Evolutionary conservation across 2,113 vertebrate genomes (phyloP), one percentile per base, ranked within the genome.

Genomic region (Lagopus leucura): DNA sequence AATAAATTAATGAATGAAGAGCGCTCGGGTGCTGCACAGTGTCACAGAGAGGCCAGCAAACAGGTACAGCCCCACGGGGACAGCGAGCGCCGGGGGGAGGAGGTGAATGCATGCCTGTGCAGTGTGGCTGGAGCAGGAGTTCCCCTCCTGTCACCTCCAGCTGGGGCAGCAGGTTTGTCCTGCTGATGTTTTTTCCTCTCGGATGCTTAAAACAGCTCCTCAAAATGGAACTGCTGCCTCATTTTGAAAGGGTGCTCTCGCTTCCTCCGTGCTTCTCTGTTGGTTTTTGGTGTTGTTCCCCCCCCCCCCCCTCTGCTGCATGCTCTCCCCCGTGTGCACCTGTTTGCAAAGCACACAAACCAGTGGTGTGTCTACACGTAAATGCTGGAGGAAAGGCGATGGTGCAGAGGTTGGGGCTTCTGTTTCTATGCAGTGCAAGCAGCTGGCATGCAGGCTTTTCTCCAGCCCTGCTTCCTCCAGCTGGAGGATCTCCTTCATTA

Each of bases 11-110:
- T 79, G 81, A 76, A 25, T 28, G 75, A 83, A 47, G 79, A 77
- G 89, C 91, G 82, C 91, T 42, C 27, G 77, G 92, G 66, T 55
- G 54, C 88, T 61, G 73, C 78, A 60, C 74, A 40, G 82, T 73
- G 83, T 66, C 86, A 48, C 60, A 24, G 60, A 4, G 84, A 81
- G 84, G 75, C 80, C 61, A 3, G 74, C 63, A 79, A 38, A 1
- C 72, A 89, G 95, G 90, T 93, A 82, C 78, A 38, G 63, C 76
- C 84, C 65, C 30, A 21, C 6, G 71, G 81, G 88, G 76, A 16
- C 54, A 34, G 77, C 22, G 22, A 34, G 78, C 65, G 6, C 20
- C 47, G 3, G 42, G 77, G 69, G 70, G 69, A 36, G 45, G 72
- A 73, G 80, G 55, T 69, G 13, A 3, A 6, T 82, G 81, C 85